Evolutionary conservation across 2,113 vertebrate species (phyloP).

Genomic region (Muntiacus muntjak): DNA sequence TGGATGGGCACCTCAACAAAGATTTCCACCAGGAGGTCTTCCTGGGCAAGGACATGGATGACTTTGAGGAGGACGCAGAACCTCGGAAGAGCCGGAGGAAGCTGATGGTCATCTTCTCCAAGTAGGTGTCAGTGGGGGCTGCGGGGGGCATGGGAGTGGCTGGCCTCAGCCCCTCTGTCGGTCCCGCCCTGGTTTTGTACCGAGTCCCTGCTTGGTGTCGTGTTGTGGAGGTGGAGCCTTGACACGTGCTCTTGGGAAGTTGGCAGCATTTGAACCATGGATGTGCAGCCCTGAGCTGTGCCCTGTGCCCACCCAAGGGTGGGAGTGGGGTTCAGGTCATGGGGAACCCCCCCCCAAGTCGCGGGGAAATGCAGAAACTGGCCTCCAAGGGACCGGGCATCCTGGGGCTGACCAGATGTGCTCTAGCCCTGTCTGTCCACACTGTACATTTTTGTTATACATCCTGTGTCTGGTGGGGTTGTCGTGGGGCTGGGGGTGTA

Average conservation of each 20-base stretch:
- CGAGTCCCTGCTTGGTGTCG: fast-evolving
- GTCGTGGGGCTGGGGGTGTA: background rate
- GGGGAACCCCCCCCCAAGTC: background rate
- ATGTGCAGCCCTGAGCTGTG: background rate
- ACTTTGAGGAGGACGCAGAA: slow-evolving; percentile 93
- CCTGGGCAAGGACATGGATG: slow-evolving; percentile 91
- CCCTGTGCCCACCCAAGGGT: background rate
- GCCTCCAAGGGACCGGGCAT: background rate
- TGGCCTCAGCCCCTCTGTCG: background rate
- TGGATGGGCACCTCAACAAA: slow-evolving; percentile 95
- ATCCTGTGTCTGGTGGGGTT: background rate
- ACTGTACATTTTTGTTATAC: background rate
- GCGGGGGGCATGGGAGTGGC: fast-evolving
- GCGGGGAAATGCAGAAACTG: background rate
- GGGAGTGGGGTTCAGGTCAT: background rate
- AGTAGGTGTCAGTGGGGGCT: slow-evolving; percentile 76
- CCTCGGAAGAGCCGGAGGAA: slow-evolving; percentile 91
- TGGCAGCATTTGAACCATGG: background rate
- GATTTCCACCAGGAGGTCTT: slow-evolving; percentile 98
- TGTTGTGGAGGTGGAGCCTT: background rate
- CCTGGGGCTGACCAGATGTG: background rate
- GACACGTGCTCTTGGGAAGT: background rate
- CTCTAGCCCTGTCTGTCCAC: background rate
- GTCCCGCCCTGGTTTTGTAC: background rate
- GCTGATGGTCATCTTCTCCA: slow-evolving; percentile 92